Conservation (phyloP, 2,888 invertebrate species). For the Nephrotoma flavescens region DNA sequence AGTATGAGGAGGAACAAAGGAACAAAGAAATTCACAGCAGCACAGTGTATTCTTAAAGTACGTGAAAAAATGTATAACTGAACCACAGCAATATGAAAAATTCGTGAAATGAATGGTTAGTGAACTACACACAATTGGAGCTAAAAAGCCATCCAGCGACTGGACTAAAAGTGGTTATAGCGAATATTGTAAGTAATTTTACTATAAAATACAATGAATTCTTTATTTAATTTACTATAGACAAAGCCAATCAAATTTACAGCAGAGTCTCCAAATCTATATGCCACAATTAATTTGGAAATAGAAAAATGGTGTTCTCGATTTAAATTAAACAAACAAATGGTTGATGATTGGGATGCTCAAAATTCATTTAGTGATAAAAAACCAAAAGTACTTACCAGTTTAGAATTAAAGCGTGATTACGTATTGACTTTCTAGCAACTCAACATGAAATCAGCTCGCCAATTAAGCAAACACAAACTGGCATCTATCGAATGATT, state of each 20-base stretch:
- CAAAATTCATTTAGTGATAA: neutral
- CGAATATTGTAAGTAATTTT: neutral
- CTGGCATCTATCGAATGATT: constrained; percentile 5
- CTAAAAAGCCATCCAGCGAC: neutral
- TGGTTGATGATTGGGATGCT: constrained; percentile 9
- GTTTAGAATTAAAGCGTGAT: neutral
- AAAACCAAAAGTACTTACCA: neutral
- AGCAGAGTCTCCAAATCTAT: no score
- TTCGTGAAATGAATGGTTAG: neutral
- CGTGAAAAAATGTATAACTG: constrained; percentile 8
- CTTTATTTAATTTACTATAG: no score
- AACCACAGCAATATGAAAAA: constrained; percentile 9
- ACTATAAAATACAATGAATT: no score
- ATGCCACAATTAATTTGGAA: no score
- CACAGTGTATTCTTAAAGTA: constrained; percentile 5
- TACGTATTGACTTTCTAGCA: neutral
- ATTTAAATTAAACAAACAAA: constrained; percentile 11
- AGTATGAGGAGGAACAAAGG: neutral
- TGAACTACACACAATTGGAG: constrained; percentile 8
- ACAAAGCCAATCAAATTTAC: no score
- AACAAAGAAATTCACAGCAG: neutral
- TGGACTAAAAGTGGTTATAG: neutral
- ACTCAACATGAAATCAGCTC: neutral
- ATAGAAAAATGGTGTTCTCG: constrained; percentile 10
- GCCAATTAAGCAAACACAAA: neutral